Evolutionary conservation across 2,113 vertebrate genomes (phyloP).

Genomic region (Perca schrenkii): DNA sequence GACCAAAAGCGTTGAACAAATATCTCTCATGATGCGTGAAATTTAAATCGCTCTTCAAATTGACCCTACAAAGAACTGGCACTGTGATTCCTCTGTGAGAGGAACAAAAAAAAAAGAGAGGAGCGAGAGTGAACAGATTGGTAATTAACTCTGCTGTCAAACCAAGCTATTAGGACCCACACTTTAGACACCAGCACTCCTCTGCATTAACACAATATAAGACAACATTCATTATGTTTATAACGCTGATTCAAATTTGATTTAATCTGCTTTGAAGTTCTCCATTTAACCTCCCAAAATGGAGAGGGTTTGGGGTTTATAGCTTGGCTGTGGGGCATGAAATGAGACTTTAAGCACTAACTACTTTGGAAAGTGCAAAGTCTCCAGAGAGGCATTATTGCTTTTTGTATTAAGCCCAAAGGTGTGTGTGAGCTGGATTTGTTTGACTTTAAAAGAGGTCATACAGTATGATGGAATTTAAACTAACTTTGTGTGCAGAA

Average conservation of each 20-base stretch:
- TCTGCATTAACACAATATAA: constrained; percentile 12
- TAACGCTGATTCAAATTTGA: constrained; percentile 35
- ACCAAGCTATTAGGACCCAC: constrained; percentile 7
- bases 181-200: constrained; percentile 10
- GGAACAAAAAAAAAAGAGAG: background rate
- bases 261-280: constrained; percentile 31
- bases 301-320: constrained; percentile 2
- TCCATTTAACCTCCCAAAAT: constrained; percentile 30
- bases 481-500: background rate
- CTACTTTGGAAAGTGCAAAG: background rate
- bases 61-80: constrained; percentile 9
- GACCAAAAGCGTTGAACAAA: background rate
- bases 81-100: background rate
- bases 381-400: background rate
- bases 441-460: constrained; percentile 23
- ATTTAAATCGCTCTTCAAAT: background rate
- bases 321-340: constrained; percentile 14
- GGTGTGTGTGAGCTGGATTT: background rate
- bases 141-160: constrained; percentile 45
- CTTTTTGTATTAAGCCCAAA: background rate
- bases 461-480: background rate
- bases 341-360: constrained; percentile 36
- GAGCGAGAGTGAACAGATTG: constrained; percentile 6
- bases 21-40: background rate
- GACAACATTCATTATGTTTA: constrained; percentile 35